Conservation (phyloP, 1,140 invertebrate genomes). For the Paraescarpia echinospica region DNA sequence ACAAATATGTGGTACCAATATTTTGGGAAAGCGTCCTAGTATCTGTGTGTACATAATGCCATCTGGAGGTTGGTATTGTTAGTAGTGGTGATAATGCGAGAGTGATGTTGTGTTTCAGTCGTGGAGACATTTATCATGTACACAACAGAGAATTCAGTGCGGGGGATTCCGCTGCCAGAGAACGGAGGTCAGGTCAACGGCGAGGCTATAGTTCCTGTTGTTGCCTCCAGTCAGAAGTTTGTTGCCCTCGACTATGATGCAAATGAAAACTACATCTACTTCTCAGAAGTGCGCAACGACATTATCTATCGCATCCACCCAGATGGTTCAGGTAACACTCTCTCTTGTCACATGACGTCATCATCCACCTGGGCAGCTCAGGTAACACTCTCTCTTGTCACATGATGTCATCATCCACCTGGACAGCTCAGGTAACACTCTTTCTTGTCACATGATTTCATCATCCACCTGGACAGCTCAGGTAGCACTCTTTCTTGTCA, state of each 20-base stretch:
- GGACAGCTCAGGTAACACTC: no score
- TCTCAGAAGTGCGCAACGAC: conserved; percentile 94
- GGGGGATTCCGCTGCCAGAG: conserved; percentile 82
- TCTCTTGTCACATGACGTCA: neutral
- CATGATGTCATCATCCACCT: no score
- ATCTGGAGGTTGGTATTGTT: no score
- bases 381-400: no score
- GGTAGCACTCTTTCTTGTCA: no score
- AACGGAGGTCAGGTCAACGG: conserved; percentile 73
- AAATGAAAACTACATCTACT: conserved; percentile 87
- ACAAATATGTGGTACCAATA: no score
- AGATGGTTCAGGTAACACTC: conserved; percentile 72
- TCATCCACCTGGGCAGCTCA: no score
- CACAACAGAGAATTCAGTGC: conserved; percentile 94
- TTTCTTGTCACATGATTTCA: no score
- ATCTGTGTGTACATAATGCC: no score
- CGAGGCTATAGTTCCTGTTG: conserved; percentile 82
- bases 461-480: no score
- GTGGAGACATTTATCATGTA: conserved; percentile 94
- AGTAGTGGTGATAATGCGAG: no score
- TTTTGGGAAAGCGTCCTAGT: no score
- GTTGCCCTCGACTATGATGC: conserved; percentile 97
- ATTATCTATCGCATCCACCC: conserved; percentile 90
- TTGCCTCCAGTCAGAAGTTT: conserved; percentile 75
- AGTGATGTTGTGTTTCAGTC: conserved; percentile 53